Evolutionary conservation across 2,888 invertebrate genomes (phyloP).

Genomic region (Lasius platythorax): DNA sequence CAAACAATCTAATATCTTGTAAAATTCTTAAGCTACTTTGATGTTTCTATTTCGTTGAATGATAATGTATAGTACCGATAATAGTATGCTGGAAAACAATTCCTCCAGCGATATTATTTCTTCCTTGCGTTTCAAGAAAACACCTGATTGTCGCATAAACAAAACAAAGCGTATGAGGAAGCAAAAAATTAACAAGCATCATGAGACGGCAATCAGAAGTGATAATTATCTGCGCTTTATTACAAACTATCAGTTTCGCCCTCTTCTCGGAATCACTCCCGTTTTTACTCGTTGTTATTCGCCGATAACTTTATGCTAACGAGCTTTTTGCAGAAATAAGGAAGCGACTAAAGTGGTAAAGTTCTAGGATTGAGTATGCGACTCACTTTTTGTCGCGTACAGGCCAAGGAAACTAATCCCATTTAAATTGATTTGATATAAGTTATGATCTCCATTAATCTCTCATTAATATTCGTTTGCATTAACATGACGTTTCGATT

Average conservation of each 20-base stretch:
- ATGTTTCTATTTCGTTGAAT: neutral
- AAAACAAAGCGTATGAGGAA: no score
- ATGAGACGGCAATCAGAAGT: neutral
- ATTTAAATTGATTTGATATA: conserved; percentile 15
- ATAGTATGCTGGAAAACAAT: neutral
- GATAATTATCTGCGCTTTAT: conserved; percentile 15
- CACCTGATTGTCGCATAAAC: neutral
- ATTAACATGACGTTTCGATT: neutral
- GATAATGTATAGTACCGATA: neutral
- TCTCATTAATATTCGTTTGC: neutral
- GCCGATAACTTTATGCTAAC: neutral
- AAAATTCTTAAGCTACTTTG: no score
- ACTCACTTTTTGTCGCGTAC: neutral
- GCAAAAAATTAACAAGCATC: neutral
- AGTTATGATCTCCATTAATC: neutral
- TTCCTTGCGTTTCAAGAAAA: neutral
- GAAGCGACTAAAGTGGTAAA: neutral
- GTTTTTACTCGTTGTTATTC: conserved; percentile 40
- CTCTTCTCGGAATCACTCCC: conserved; percentile 10
- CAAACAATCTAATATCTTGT: no score
- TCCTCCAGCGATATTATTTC: neutral
- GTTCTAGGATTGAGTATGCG: neutral
- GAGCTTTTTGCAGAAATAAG: conserved; percentile 11
- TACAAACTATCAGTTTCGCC: neutral
- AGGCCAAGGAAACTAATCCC: conserved; percentile 9